phyloP scores from a whole-genome alignment of 2,113 vertebrate species.

The Chaetura pelagica region DNA sequence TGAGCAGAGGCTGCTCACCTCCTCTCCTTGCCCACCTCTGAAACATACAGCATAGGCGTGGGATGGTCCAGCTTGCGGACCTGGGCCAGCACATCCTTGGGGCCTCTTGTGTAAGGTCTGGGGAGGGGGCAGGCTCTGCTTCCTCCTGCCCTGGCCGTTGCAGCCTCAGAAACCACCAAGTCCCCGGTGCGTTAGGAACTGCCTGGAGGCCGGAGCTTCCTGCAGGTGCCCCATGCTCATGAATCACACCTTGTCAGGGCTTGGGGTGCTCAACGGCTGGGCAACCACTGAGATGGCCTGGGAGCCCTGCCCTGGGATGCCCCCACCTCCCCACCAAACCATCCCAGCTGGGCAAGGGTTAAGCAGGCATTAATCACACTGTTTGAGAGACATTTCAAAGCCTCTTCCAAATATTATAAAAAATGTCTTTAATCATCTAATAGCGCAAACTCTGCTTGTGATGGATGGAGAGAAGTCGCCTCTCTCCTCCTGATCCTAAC shows the following conservation, averaged over 20 bases:
- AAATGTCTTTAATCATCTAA: slow-evolving; percentile 78
- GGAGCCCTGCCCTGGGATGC: not conserved
- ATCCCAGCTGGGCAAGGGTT: slow-evolving; percentile 24
- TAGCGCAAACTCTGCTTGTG: slow-evolving; percentile 57
- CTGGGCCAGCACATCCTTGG: not conserved
- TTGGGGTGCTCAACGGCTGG: not conserved
- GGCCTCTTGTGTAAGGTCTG: slow-evolving; percentile 18
- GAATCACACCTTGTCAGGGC: slow-evolving; percentile 74
- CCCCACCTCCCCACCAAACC: not conserved
- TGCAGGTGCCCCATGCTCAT: slow-evolving; percentile 65
- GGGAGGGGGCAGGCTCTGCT: not conserved
- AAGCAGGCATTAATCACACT: slow-evolving; percentile 60
- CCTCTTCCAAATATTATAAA: slow-evolving; percentile 78
- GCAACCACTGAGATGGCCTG: accelerated
- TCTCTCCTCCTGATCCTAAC: slow-evolving; percentile 61
- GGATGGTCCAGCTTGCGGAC: not conserved
- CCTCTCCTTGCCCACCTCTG: not conserved
- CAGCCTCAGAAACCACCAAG: slow-evolving; percentile 72
- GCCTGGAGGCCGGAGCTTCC: slow-evolving; percentile 52
- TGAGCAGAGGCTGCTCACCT: not conserved
- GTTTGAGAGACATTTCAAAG: slow-evolving; percentile 67
- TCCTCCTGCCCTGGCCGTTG: slow-evolving; percentile 72
- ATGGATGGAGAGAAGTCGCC: slow-evolving; percentile 70
- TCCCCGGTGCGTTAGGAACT: slow-evolving; percentile 49
- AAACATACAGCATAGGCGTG: not conserved